Conservation (phyloP, 1,140 invertebrate species). For the Euglossa dilemma region DNA sequence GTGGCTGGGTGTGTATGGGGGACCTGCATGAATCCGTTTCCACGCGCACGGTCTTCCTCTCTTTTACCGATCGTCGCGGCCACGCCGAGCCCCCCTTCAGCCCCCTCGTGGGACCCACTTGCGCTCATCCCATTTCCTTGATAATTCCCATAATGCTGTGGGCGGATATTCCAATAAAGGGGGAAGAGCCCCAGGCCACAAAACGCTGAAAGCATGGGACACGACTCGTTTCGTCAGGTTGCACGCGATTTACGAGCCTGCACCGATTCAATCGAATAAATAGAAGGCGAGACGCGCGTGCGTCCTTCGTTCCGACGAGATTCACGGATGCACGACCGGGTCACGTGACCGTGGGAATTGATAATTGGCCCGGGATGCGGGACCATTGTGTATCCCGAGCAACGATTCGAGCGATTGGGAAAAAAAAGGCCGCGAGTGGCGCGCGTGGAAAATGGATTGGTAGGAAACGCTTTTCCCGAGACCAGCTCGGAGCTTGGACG, state of each 20-base stretch:
- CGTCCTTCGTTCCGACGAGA: slow-evolving; percentile 12
- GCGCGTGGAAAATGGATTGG: too few species aligned
- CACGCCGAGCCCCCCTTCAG: slow-evolving; percentile 57
- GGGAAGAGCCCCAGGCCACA: slow-evolving; percentile 73
- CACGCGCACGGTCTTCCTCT: slow-evolving; percentile 45
- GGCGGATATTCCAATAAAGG: slow-evolving; percentile 83
- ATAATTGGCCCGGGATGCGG: slow-evolving; percentile 58
- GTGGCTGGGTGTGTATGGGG: slow-evolving; percentile 16
- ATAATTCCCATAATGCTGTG: slow-evolving; percentile 82
- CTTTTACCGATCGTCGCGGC: slow-evolving; percentile 44
- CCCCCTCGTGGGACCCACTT: slow-evolving; percentile 69
- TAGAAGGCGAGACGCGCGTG: slow-evolving; percentile 43
- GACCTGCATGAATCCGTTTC: slow-evolving; percentile 48
- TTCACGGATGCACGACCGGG: slow-evolving; percentile 12
- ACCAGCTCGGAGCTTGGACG: too few species aligned
- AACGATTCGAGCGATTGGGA: not conserved
- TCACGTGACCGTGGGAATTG: slow-evolving; percentile 57
- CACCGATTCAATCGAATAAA: slow-evolving; percentile 55
- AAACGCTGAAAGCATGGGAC: slow-evolving; percentile 66
- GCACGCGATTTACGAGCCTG: slow-evolving; percentile 69
- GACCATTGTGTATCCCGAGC: slow-evolving; percentile 3
- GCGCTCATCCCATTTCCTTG: slow-evolving; percentile 80
- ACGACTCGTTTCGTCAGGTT: slow-evolving; percentile 76
- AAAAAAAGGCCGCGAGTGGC: too few species aligned
- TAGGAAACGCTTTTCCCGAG: too few species aligned